Evolutionary conservation across 2,113 vertebrate species (phyloP).

Genomic region (Diadophis punctatus): DNA sequence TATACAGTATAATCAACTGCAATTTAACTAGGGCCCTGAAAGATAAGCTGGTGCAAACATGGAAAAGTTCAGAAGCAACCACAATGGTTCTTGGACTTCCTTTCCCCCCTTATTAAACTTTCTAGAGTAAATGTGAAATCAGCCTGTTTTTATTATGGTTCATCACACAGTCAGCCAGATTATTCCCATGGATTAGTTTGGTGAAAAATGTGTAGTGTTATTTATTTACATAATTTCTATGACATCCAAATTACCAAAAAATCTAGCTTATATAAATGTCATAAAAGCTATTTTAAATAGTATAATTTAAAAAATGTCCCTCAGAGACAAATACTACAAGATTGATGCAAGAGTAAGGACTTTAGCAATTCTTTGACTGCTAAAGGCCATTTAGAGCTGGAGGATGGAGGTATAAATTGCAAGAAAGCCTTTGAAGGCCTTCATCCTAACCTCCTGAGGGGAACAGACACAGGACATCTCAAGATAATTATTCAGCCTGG

Average conservation of each 20-base stretch:
- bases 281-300: not conserved
- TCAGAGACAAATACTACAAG: not conserved
- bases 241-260: not conserved
- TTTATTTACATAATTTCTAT: not conserved
- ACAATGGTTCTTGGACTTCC: not conserved
- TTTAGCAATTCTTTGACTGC: not conserved
- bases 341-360: not conserved
- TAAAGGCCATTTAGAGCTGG: no score
- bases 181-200: not conserved
- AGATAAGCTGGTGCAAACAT: slow-evolving; percentile 24
- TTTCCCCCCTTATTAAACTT: not conserved
- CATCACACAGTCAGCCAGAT: not conserved
- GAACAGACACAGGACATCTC: not conserved
- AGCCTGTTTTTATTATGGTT: not conserved
- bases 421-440: not conserved
- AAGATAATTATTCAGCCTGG: not conserved
- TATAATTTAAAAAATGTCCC: not conserved
- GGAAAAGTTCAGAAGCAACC: slow-evolving; percentile 32
- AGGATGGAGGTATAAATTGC: no score
- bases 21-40: slow-evolving; percentile 26
- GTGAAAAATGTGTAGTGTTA: not conserved
- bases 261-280: not conserved
- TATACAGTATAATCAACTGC: slow-evolving; percentile 39
- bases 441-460: not conserved
- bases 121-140: not conserved